Percentiles rank a stretch among this genome's conserved stretches.
These are phyloP conservation scores for Lepisosteus oculatus DNA, from an alignment of 2,113 vertebrate genomes.

Conservation along the genomic window DNA sequence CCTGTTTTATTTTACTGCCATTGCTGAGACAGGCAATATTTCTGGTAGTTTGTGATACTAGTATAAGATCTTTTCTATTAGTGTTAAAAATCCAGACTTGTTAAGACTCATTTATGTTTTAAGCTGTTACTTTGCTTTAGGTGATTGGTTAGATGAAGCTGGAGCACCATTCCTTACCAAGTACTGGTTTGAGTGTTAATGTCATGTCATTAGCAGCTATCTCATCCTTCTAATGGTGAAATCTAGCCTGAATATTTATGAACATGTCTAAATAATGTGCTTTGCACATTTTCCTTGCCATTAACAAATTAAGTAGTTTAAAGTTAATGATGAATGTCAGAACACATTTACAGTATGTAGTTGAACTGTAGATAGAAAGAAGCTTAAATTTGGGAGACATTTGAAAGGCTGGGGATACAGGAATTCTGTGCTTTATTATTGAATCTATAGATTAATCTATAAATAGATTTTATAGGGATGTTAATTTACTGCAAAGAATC, in stretches of 20 bases:
- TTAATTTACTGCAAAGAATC: no score
- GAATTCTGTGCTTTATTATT: no score
- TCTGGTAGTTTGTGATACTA: no score
- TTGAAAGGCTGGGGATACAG: not conserved
- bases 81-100: no score
- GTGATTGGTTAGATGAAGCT: not conserved
- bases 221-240: not conserved
- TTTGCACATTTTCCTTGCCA: not conserved
- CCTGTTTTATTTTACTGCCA: no score
- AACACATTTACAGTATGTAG: not conserved
- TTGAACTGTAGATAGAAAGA: not conserved
- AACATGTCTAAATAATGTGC: not conserved
- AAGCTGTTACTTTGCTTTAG: not conserved
- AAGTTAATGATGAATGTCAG: not conserved
- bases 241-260: conserved; percentile 5
- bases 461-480: no score
- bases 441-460: no score
- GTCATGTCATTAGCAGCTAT: conserved; percentile 11
- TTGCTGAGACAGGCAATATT: no score
- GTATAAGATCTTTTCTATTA: no score
- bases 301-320: not conserved
- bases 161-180: not conserved
- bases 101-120: not conserved
- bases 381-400: conserved; percentile 1
- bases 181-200: not conserved